Evolutionary conservation across 2,888 invertebrate genomes (phyloP).

Genomic region (Eilema griseolum): DNA sequence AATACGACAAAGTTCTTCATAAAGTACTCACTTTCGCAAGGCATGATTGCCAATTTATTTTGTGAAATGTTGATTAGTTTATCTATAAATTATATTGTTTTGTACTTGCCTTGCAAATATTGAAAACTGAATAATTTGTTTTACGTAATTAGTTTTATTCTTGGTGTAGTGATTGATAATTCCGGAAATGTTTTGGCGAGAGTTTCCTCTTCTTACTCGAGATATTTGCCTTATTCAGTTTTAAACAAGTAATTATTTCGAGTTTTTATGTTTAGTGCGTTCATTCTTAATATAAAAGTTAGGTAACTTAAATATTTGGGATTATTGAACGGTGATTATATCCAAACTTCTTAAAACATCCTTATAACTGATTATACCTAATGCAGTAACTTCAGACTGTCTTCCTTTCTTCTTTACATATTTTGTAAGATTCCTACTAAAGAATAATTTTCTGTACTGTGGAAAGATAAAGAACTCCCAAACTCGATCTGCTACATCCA

Average conservation of each 20-base stretch:
- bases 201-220: not conserved
- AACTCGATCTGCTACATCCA: not conserved
- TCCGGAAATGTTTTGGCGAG: not conserved
- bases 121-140: not conserved
- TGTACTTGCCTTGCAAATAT: slow-evolving; percentile 16
- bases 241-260: not conserved
- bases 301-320: too few relatives aligned
- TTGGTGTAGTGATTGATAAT: not conserved
- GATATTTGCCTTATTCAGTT: not conserved
- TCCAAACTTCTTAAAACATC: too few relatives aligned
- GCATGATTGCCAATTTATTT: slow-evolving; percentile 37
- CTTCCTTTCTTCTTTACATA: too few relatives aligned
- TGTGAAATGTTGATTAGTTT: slow-evolving; percentile 32
- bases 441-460: not conserved
- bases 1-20: slow-evolving; percentile 21
- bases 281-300: not conserved
- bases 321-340: too few relatives aligned
- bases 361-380: too few relatives aligned
- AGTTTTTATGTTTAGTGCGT: not conserved
- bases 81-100: slow-evolving; percentile 27
- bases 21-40: slow-evolving; percentile 4
- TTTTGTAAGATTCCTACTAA: too few relatives aligned
- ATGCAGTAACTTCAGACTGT: too few relatives aligned
- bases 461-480: not conserved
- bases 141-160: not conserved